These are phyloP conservation scores for Lampris megalopsis DNA, from an alignment of 2,113 vertebrate genomes.

Conservation along the genomic window DNA sequence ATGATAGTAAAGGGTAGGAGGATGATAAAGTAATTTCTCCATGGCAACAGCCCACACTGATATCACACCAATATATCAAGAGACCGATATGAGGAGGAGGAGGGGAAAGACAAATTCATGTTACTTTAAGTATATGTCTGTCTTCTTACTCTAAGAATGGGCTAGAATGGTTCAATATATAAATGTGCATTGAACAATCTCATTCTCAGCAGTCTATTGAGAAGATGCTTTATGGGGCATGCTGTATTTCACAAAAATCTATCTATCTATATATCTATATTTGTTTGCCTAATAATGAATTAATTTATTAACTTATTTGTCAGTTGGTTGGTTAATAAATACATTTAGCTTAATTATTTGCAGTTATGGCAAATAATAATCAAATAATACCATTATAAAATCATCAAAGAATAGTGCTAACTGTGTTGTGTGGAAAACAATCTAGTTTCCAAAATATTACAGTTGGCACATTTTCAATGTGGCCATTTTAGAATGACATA, in stretches of 20 bases:
- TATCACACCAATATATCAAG: conserved; percentile 55
- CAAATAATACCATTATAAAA: too few species aligned
- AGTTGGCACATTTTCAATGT: too few species aligned
- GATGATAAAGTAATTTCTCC: conserved; percentile 79
- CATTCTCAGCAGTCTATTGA: neutral
- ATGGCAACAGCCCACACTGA: conserved; percentile 73
- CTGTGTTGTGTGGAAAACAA: too few species aligned
- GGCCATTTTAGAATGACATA: too few species aligned
- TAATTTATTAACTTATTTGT: too few species aligned
- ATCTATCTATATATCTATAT: conserved; percentile 24
- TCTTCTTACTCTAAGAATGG: conserved; percentile 28
- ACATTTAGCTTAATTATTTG: too few species aligned
- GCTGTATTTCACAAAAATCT: neutral
- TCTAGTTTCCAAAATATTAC: too few species aligned
- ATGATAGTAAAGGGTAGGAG: conserved; percentile 70
- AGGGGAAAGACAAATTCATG: conserved; percentile 46
- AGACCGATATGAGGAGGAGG: conserved; percentile 37
- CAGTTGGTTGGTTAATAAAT: too few species aligned
- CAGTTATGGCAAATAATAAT: too few species aligned
- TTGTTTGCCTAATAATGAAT: neutral
- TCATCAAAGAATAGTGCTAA: too few species aligned
- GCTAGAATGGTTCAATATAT: neutral
- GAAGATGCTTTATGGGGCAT: neutral
- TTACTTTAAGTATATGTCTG: conserved; percentile 25
- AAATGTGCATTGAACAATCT: neutral